phyloP scores from a whole-genome alignment of 2,888 invertebrate species.

The Spisula solida region DNA sequence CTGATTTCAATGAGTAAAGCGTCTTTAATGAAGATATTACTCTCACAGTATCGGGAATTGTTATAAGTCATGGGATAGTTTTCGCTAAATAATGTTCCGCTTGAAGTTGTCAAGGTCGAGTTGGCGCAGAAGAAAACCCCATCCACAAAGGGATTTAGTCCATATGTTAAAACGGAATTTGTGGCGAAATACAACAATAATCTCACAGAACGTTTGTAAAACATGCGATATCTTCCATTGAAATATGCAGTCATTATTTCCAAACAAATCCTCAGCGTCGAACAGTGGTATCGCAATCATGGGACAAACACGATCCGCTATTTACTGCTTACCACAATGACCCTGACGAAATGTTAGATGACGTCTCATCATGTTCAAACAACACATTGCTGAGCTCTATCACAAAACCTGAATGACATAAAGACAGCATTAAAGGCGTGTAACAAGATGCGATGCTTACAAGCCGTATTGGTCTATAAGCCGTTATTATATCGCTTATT shows the following conservation, averaged over 20 bases:
- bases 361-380: background rate
- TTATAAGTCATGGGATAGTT: conserved; percentile 89
- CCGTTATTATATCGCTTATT: no score
- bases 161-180: background rate
- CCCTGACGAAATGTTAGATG: background rate
- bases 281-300: background rate
- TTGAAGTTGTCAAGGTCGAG: conserved; percentile 58
- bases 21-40: conserved; percentile 58
- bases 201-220: background rate
- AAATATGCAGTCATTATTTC: conserved; percentile 35
- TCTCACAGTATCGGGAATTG: conserved; percentile 71
- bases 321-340: background rate
- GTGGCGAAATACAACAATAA: conserved; percentile 4
- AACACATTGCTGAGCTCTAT: no score
- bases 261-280: background rate
- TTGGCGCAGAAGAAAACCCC: conserved; percentile 64
- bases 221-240: conserved; percentile 20
- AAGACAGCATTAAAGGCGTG: background rate
- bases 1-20: conserved; percentile 66
- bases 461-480: no score
- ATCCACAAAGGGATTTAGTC: background rate
- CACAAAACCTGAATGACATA: background rate
- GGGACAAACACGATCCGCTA: background rate
- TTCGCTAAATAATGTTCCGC: conserved; percentile 89
- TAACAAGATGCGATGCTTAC: background rate